phyloP scores from a whole-genome alignment of 1,140 invertebrate species.

The Parapsyche elsis region DNA sequence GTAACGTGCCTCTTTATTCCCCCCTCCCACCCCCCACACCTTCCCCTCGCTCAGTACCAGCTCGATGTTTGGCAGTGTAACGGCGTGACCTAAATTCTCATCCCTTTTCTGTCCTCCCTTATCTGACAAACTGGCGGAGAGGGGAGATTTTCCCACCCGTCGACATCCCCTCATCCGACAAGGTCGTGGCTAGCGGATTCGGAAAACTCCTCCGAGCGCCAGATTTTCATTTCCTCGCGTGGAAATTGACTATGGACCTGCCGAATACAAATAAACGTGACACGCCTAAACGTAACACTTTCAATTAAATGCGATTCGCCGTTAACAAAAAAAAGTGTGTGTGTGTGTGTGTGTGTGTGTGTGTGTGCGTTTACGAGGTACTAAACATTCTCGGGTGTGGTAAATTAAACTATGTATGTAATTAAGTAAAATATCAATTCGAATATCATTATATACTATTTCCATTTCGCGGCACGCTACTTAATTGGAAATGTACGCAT shows the following conservation, averaged over 20 bases:
- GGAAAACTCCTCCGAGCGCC: slow-evolving; percentile 11
- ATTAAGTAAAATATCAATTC: background rate
- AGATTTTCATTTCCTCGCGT: slow-evolving; percentile 31
- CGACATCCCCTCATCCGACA: background rate
- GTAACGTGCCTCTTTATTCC: background rate
- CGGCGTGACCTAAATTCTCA: slow-evolving; percentile 46
- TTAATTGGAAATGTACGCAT: slow-evolving; percentile 9
- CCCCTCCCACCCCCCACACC: background rate
- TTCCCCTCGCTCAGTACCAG: background rate
- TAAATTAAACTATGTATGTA: no score
- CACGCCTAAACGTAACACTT: background rate
- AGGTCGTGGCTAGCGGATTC: slow-evolving; percentile 24
- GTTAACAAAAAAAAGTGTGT: no score
- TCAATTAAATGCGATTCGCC: no score
- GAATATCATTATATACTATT: background rate
- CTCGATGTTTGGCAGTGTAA: slow-evolving; percentile 38
- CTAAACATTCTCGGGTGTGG: no score
- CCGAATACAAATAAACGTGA: background rate
- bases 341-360: no score
- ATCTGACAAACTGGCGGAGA: slow-evolving; percentile 2
- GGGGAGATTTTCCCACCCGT: background rate
- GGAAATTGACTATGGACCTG: slow-evolving; percentile 13
- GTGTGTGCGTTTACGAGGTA: no score
- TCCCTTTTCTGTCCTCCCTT: slow-evolving; percentile 40
- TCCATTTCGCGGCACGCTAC: background rate